phyloP scores from a whole-genome alignment of 2,888 invertebrate species.

The Leptarthrus brevirostris region DNA sequence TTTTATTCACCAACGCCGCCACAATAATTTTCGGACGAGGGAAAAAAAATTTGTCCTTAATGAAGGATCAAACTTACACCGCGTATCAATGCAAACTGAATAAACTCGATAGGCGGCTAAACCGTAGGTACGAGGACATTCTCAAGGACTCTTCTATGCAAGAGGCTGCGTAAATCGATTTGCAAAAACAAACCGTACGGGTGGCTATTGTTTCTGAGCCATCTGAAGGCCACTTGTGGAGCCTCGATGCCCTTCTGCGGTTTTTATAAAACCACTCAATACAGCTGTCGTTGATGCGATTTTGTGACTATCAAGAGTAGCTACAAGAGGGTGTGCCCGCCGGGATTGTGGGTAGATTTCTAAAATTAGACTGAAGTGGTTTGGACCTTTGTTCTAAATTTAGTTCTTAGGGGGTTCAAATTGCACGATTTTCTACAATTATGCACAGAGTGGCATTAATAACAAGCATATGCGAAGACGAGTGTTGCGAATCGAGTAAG shows the following conservation, averaged over 20 bases:
- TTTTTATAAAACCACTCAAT: neutral
- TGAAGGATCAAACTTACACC: constrained; percentile 26
- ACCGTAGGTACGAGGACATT: constrained; percentile 28
- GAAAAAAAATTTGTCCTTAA: constrained; percentile 19
- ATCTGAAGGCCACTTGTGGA: constrained; percentile 33
- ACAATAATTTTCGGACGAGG: constrained; percentile 10
- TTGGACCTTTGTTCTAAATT: constrained; percentile 21
- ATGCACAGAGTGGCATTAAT: too few species aligned
- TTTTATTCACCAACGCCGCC: constrained; percentile 20
- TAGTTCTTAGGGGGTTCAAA: constrained; percentile 58
- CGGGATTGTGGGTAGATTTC: constrained; percentile 20
- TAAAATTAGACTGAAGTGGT: constrained; percentile 30
- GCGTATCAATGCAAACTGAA: constrained; percentile 31
- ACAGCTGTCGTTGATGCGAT: constrained; percentile 41
- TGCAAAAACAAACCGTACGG: constrained; percentile 54
- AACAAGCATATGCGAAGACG: too few species aligned
- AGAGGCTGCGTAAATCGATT: constrained; percentile 52
- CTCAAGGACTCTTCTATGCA: constrained; percentile 45
- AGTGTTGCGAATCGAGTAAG: too few species aligned
- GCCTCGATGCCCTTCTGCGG: neutral
- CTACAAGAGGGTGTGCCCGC: constrained; percentile 27
- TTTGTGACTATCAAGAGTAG: constrained; percentile 15
- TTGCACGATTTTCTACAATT: too few species aligned
- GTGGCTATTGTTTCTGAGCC: constrained; percentile 51
- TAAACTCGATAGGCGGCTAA: neutral